These are phyloP conservation scores for Dipodomys spectabilis DNA, from an alignment of 2,113 vertebrate species.

Conservation along the genomic window DNA sequence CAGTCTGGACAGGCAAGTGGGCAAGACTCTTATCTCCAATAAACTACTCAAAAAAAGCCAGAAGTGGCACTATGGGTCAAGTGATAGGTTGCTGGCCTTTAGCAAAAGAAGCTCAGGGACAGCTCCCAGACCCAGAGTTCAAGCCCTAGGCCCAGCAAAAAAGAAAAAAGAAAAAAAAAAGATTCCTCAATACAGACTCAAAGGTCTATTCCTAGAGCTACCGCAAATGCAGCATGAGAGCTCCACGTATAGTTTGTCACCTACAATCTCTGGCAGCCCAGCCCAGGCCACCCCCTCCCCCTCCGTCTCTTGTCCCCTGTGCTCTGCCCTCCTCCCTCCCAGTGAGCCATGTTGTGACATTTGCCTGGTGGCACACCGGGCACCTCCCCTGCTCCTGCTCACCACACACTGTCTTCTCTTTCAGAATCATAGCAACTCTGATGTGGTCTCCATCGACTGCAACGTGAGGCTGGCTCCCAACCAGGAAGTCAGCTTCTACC, in stretches of 20 bases:
- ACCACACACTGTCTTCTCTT: conserved; percentile 30
- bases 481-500: conserved; percentile 85
- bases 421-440: conserved; percentile 92
- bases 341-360: neutral
- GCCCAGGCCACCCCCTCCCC: neutral
- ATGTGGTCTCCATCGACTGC: conserved; percentile 87
- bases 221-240: neutral
- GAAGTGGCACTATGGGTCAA: too few species aligned
- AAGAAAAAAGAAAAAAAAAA: too few species aligned
- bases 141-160: too few species aligned
- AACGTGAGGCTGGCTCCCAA: conserved; percentile 84
- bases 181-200: neutral
- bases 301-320: neutral
- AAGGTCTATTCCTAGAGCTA: conserved; percentile 16
- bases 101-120: too few species aligned
- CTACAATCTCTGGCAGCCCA: too few species aligned
- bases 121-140: too few species aligned
- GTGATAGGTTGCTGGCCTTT: too few species aligned
- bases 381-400: neutral
- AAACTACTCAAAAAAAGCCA: too few species aligned
- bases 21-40: too few species aligned
- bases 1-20: too few species aligned
- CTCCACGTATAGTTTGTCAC: neutral
- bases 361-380: neutral
- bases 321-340: neutral